Percentiles rank a stretch among this genome's conserved stretches.
phyloP scores from a whole-genome alignment of 2,113 vertebrate genomes.

The Oreochromis spilurus region DNA sequence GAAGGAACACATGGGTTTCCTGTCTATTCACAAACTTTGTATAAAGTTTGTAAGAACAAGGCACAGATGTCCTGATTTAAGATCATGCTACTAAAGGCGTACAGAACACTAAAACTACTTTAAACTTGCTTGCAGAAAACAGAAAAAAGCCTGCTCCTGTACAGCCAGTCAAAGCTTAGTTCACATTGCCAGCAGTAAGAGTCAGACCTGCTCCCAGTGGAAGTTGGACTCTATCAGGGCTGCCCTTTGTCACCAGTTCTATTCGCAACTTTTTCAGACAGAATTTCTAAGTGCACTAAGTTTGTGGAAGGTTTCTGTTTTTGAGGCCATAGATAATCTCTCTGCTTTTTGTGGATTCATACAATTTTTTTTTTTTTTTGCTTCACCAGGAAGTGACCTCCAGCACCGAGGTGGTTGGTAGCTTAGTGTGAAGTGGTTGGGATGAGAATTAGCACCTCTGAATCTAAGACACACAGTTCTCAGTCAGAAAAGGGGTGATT shows the following conservation, averaged over 20 bases:
- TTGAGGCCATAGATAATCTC: background rate
- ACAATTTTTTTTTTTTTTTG: background rate
- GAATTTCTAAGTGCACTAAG: background rate
- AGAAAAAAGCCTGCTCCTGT: background rate
- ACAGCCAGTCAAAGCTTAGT: background rate
- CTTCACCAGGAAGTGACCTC: background rate
- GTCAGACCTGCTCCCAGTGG: background rate
- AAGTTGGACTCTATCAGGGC: background rate
- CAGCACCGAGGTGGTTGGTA: background rate
- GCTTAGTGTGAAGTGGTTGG: background rate
- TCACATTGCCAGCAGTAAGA: background rate
- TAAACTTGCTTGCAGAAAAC: background rate
- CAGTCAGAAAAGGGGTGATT: background rate
- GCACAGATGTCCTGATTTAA: background rate
- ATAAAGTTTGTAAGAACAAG: background rate
- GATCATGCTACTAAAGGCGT: background rate
- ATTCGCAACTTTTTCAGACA: background rate
- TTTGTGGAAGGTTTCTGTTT: background rate
- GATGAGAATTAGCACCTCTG: background rate
- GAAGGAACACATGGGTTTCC: background rate
- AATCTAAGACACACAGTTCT: background rate
- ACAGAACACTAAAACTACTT: background rate
- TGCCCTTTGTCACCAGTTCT: background rate
- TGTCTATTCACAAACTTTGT: background rate
- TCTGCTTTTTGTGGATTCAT: background rate